Conservation (phyloP, 2,797 vertebrate genomes). For the Betta splendens region DNA sequence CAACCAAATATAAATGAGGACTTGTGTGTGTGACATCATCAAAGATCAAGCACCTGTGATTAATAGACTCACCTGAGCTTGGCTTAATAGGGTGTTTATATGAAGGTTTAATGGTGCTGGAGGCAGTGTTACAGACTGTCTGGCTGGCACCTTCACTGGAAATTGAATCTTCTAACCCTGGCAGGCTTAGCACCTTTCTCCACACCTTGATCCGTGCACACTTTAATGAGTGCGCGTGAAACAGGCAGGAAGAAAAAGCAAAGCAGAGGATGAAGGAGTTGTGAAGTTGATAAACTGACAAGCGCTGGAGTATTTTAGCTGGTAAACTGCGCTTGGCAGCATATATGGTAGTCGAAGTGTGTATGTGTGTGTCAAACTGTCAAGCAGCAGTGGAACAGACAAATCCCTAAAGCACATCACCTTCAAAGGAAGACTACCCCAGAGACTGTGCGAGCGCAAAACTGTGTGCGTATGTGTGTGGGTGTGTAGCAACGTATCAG, state of each 20-base stretch:
- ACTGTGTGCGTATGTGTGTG: background rate
- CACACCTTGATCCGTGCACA: background rate
- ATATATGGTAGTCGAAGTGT: conserved; percentile 24
- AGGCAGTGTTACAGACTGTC: conserved; percentile 5
- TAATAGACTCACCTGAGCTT: conserved; percentile 36
- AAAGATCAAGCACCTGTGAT: conserved; percentile 54
- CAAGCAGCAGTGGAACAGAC: conserved; percentile 54
- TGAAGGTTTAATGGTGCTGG: conserved; percentile 8
- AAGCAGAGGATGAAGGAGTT: conserved; percentile 5
- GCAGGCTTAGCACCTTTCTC: background rate
- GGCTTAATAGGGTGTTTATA: conserved; percentile 38
- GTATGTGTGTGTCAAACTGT: conserved; percentile 60
- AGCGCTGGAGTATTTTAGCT: conserved; percentile 29
- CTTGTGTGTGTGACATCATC: conserved; percentile 40
- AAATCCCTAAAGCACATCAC: conserved; percentile 59
- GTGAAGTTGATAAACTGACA: conserved; percentile 47
- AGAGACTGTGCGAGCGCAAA: conserved; percentile 9
- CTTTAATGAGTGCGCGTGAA: conserved; percentile 14
- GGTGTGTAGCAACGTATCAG: conserved; percentile 12
- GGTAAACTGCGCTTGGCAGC: conserved; percentile 28
- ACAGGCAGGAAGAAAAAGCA: background rate
- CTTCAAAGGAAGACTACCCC: conserved; percentile 44
- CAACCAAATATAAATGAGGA: conserved; percentile 30
- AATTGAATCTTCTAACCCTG: background rate
- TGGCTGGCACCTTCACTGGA: background rate